These are phyloP conservation scores for Amblyopsis rosae DNA, from an alignment of 2,113 vertebrate species.

Conservation along the genomic window DNA sequence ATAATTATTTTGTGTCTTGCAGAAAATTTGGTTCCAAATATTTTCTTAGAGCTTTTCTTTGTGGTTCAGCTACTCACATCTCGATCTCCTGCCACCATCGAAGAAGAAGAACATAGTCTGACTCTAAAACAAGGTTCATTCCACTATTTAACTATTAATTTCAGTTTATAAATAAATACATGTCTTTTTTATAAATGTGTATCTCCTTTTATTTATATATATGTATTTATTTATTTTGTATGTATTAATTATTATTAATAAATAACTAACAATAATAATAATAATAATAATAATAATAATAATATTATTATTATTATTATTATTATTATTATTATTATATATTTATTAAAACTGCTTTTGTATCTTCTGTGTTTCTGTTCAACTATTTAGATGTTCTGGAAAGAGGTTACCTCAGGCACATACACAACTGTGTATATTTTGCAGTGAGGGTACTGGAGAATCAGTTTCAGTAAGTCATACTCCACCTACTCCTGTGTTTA, in stretches of 20 bases:
- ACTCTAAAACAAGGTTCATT: slow-evolving; percentile 57
- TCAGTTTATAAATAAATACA: neutral
- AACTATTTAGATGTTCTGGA: slow-evolving; percentile 78
- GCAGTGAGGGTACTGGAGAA: slow-evolving; percentile 89
- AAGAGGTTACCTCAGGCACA: slow-evolving; percentile 82
- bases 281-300: too few species aligned
- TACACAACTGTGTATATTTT: slow-evolving; percentile 98
- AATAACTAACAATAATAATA: too few species aligned
- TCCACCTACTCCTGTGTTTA: too few species aligned
- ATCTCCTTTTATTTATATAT: too few species aligned
- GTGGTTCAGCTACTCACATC: slow-evolving; percentile 92
- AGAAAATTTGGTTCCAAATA: slow-evolving; percentile 96
- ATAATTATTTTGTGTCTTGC: slow-evolving; percentile 30
- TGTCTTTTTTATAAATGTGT: neutral
- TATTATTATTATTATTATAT: too few species aligned
- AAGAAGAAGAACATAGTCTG: slow-evolving; percentile 48
- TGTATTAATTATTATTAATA: too few species aligned
- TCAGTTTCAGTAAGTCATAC: slow-evolving; percentile 84
- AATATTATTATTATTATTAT: too few species aligned
- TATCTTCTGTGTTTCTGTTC: neutral
- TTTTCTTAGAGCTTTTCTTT: slow-evolving; percentile 97
- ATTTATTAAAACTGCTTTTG: too few species aligned
- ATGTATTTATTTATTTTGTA: too few species aligned
- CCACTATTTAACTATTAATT: neutral
- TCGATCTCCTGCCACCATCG: slow-evolving; percentile 62